A percentile compares a stretch with the other conserved stretches of the same genome.
Conservation (phyloP, 2,113 vertebrate species). For the Pteropus alecto region DNA sequence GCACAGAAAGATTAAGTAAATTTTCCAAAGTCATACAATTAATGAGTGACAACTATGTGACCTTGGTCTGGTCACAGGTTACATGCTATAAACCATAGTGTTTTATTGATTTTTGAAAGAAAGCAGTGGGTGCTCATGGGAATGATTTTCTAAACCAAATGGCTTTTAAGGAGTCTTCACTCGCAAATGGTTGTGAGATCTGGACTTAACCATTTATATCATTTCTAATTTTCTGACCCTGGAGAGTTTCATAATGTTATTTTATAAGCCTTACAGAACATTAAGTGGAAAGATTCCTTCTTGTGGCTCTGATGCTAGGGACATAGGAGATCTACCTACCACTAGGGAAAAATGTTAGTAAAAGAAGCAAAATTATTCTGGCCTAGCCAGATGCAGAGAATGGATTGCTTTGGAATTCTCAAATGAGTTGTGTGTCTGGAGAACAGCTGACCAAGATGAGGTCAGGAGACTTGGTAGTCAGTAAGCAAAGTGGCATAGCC, state of each 20-base stretch:
- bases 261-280: neutral
- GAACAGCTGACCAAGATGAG: neutral
- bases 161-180: neutral
- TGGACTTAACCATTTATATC: neutral
- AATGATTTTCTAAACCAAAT: neutral
- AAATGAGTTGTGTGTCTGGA: neutral
- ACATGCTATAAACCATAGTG: neutral
- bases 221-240: neutral
- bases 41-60: neutral
- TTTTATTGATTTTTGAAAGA: neutral
- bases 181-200: neutral
- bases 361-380: neutral
- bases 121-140: neutral
- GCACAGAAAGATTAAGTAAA: neutral
- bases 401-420: neutral
- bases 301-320: neutral
- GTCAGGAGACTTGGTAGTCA: neutral
- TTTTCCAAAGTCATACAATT: neutral
- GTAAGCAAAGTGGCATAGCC: neutral
- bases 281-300: neutral
- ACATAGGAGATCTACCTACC: neutral
- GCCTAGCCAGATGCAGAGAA: neutral
- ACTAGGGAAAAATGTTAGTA: neutral
- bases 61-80: neutral
- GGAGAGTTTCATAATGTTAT: neutral